phyloP scores from a whole-genome alignment of 2,113 vertebrate genomes.

The Dipodomys stephensi region DNA sequence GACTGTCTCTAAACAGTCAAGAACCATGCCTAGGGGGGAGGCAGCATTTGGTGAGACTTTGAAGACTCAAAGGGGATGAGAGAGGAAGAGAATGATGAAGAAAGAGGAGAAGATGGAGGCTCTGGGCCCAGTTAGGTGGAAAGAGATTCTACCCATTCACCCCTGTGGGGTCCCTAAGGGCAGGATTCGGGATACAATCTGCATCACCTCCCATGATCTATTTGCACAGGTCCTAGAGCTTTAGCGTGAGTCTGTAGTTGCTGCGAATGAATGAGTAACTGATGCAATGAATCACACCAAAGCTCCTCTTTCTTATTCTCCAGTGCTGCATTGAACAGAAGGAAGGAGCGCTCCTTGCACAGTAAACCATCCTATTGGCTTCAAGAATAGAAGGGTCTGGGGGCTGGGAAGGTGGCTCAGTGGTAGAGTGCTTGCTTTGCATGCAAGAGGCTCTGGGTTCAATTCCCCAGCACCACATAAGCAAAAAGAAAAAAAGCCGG shows the following conservation, averaged over 20 bases:
- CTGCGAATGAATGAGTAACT: neutral
- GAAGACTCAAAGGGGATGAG: too few species aligned
- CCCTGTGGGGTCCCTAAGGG: neutral
- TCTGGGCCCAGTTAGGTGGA: neutral
- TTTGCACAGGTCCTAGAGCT: neutral
- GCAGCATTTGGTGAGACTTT: neutral
- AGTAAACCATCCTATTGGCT: neutral
- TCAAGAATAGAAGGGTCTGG: too few species aligned
- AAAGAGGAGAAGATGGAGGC: neutral
- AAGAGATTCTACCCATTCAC: neutral
- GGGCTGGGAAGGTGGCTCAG: too few species aligned
- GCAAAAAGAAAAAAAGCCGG: too few species aligned
- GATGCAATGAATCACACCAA: neutral
- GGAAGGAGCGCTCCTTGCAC: neutral
- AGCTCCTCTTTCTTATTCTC: neutral
- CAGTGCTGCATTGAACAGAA: neutral
- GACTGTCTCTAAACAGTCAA: neutral
- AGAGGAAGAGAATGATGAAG: neutral
- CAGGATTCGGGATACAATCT: too few species aligned
- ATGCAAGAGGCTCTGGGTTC: too few species aligned
- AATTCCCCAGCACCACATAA: too few species aligned
- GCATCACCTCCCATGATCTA: neutral
- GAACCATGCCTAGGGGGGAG: too few species aligned
- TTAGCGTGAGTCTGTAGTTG: neutral
- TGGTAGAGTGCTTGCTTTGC: too few species aligned